Percentiles rank a stretch among this genome's conserved stretches.
phyloP scores from a whole-genome alignment of 2,113 vertebrate genomes.

The Glareola pratincola region DNA sequence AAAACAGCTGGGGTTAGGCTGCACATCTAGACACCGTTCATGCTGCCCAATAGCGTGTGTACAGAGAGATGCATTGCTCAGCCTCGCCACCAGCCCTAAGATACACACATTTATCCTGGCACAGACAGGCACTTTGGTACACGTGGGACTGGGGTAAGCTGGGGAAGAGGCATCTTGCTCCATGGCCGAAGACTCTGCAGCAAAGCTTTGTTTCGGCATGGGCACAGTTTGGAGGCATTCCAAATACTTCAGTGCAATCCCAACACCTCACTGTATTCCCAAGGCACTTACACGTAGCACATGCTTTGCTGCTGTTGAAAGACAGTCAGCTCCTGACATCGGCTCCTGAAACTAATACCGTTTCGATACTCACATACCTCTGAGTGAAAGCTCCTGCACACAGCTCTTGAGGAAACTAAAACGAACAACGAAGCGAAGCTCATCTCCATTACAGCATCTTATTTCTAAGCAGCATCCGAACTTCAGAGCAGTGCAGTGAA shows the following conservation, averaged over 20 bases:
- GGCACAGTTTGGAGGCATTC: background rate
- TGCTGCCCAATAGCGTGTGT: background rate
- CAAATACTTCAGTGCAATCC: background rate
- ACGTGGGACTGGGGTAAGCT: background rate
- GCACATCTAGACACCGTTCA: background rate
- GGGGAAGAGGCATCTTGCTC: background rate
- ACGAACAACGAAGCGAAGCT: accelerated
- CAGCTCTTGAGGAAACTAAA: background rate
- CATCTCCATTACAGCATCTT: background rate
- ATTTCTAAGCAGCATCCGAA: background rate
- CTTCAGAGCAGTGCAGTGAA: background rate
- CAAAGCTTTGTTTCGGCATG: background rate
- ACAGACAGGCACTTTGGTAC: background rate
- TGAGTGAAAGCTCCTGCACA: background rate
- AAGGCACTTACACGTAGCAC: background rate
- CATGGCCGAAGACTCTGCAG: background rate
- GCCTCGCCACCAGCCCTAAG: background rate
- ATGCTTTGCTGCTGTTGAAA: slow-evolving; percentile 12
- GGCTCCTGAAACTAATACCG: background rate
- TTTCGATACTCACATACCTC: background rate
- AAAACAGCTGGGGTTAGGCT: background rate
- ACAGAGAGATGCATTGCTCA: background rate
- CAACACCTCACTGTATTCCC: slow-evolving; percentile 15
- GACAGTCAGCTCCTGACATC: background rate
- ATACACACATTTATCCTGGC: background rate